Evolutionary conservation across 2,113 vertebrate genomes (phyloP).

Genomic region (Psephotus haematonotus): DNA sequence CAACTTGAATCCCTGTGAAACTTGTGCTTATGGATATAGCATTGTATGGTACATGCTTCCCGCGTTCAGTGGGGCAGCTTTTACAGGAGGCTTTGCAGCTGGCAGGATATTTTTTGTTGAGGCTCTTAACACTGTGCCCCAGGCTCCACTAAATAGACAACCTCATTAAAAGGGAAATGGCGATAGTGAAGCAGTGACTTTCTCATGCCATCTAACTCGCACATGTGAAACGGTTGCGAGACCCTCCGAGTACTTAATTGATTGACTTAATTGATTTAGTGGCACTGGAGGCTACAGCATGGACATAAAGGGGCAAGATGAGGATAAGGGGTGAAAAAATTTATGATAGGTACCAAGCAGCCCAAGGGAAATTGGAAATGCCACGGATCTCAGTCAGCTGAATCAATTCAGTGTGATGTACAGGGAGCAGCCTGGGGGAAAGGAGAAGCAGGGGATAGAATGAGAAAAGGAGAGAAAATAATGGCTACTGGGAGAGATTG

Average conservation of each 20-base stretch:
- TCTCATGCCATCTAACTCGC: conserved; percentile 59
- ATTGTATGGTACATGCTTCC: background rate
- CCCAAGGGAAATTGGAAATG: conserved; percentile 67
- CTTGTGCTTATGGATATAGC: background rate
- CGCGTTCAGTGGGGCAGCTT: background rate
- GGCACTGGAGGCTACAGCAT: conserved; percentile 62
- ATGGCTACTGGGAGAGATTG: background rate
- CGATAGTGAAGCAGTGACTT: conserved; percentile 48
- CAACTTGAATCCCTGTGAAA: background rate
- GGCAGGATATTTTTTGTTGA: conserved; percentile 9
- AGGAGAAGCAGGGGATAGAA: background rate
- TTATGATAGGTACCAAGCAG: conserved; percentile 63
- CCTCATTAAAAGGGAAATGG: conserved; percentile 67
- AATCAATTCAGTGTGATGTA: conserved; percentile 55
- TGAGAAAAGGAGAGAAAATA: conserved; percentile 1
- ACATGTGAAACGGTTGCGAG: conserved; percentile 65
- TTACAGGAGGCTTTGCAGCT: conserved; percentile 6
- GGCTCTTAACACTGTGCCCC: conserved; percentile 38
- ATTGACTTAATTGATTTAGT: conserved; percentile 72
- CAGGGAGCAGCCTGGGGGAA: background rate
- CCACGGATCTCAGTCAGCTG: conserved; percentile 57
- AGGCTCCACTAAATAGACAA: conserved; percentile 61
- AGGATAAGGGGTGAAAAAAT: conserved; percentile 64
- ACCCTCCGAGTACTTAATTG: conserved; percentile 72
- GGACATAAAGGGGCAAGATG: conserved; percentile 55